These are phyloP conservation scores for Actenoides hombroni DNA, from an alignment of 2,113 vertebrate species.

Conservation along the genomic window DNA sequence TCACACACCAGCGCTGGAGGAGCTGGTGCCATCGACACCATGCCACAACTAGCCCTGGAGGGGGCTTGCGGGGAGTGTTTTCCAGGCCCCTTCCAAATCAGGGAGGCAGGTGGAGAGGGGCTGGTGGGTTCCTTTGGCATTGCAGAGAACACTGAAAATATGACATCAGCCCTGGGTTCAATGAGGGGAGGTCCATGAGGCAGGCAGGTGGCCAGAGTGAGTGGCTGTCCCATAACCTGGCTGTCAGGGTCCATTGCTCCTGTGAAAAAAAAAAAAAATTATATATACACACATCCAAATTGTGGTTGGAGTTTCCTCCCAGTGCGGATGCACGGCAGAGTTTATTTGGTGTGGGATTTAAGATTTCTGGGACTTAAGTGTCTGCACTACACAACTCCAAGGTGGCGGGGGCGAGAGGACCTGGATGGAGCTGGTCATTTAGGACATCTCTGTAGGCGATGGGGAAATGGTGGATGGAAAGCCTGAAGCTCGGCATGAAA, in stretches of 20 bases:
- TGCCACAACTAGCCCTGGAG: not conserved
- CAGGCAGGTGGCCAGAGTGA: accelerated
- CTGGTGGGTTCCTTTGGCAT: not conserved
- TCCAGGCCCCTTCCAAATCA: not conserved
- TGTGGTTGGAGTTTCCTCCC: not conserved
- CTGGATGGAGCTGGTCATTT: not conserved
- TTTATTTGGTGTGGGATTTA: not conserved
- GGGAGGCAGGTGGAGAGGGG: not conserved
- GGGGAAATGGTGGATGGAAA: not conserved
- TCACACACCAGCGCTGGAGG: accelerated
- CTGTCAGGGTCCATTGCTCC: not conserved
- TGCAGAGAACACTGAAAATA: not conserved
- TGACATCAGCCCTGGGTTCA: not conserved
- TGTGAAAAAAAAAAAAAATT: accelerated
- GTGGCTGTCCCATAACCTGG: not conserved
- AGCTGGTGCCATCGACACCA: accelerated
- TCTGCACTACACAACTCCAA: not conserved
- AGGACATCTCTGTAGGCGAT: not conserved
- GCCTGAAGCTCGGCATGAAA: accelerated
- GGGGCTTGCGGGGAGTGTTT: accelerated
- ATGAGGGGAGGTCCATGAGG: accelerated
- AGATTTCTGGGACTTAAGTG: not conserved
- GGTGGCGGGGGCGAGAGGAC: not conserved
- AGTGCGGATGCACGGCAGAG: accelerated
- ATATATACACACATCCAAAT: not conserved